Conservation (phyloP, 1,140 invertebrate genomes). For the Reticulitermes speratus region DNA sequence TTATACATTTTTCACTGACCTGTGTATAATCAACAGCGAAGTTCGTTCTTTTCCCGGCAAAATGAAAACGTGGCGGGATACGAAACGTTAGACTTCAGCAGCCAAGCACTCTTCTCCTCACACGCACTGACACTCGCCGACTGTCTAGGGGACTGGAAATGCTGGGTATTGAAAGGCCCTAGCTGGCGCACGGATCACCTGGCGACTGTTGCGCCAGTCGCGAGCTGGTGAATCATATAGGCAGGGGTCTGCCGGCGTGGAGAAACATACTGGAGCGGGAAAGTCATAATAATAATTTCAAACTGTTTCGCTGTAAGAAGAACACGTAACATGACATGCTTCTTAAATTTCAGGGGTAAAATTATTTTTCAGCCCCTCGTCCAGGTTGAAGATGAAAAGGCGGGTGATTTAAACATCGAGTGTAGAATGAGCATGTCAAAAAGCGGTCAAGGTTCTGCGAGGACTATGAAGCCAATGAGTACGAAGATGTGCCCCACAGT, state of each 20-base stretch:
- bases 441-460: too few relatives aligned
- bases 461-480: too few relatives aligned
- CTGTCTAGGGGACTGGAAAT: background rate
- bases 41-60: background rate
- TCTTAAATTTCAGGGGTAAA: too few relatives aligned
- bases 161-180: background rate
- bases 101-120: background rate
- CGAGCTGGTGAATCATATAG: background rate
- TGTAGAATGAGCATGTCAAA: too few relatives aligned
- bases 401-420: too few relatives aligned
- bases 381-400: too few relatives aligned
- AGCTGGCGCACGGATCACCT: too few relatives aligned
- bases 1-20: background rate
- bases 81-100: background rate
- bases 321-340: too few relatives aligned
- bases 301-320: background rate
- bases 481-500: too few relatives aligned
- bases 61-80: slow-evolving; percentile 12
- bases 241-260: background rate
- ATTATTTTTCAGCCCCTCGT: too few relatives aligned
- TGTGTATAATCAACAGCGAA: background rate
- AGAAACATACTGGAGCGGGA: background rate
- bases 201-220: background rate
- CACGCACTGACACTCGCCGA: background rate
- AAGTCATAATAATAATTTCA: background rate